Base-by-base conservation (phyloP, 2,113 vertebrate genomes). In the Lampris megalopsis region DNA sequence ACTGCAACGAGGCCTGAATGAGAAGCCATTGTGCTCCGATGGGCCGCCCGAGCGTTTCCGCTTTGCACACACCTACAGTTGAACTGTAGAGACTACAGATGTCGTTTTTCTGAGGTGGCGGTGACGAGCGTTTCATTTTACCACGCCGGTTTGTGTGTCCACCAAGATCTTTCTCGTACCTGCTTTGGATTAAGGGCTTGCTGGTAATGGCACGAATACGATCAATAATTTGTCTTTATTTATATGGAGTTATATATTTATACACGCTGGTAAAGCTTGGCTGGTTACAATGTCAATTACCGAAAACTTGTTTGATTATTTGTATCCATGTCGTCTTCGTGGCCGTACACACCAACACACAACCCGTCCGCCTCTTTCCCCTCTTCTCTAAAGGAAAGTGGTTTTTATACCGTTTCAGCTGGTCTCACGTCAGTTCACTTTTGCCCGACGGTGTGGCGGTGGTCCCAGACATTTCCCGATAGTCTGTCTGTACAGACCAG, bases 251-350 rank as follows among this genome's bases (percentile, higher is more conserved):
- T 80, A 45, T 81, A 79, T 89, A 87, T 93, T 88, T 92, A 83
- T 91, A 82, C 73, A 65, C 72, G 77, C 67, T 90, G 88, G 89
- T 92, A 91, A 93, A 89, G 89, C 79, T 92, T 93, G 89, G 82
- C 91, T 93, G 87, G 91, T 92, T 89, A 92, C 91, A 92, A 92
- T 89, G 91, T 89, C 87, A 91, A 59, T 88, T 92, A 91, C 90
- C 89, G 24, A 24, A 87, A 83, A 82, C 43, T 2, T 35, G 68
- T 75, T 75, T 79, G 63, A 74, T 84, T 82, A 83, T 84, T 82
- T 90, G 73, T 89, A 65, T 84, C 24, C 88, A 53, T 84, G 62
- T 85, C 82, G 57, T 85, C 70, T 66, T 24, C 75, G 77, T 79
- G 82, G 86, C 83, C 81, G 88, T 89, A 86, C 79, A 67, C 80